These are phyloP conservation scores for Paedocypris micromegethes DNA, from an alignment of 2,797 vertebrate species.

Conservation along the genomic window DNA sequence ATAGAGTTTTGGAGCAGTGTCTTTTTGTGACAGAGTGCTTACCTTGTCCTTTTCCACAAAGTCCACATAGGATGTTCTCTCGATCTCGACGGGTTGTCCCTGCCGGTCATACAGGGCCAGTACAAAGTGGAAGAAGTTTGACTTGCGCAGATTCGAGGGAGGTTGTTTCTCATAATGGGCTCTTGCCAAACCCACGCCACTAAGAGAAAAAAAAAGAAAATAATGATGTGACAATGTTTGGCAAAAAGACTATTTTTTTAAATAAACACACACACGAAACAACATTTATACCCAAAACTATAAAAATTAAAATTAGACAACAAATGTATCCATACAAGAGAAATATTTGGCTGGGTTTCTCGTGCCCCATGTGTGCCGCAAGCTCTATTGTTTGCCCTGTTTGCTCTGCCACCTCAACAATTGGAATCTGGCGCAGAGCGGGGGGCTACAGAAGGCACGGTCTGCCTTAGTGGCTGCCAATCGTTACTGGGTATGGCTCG, in stretches of 20 bases:
- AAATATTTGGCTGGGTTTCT: constrained; percentile 43
- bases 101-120: constrained; percentile 92
- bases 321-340: constrained; percentile 18
- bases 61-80: constrained; percentile 90
- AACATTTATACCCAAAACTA: not conserved
- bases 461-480: constrained; percentile 42
- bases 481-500: constrained; percentile 26
- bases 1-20: constrained; percentile 1
- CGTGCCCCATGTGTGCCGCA: constrained; percentile 25
- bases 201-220: constrained; percentile 49
- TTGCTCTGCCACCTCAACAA: constrained; percentile 46
- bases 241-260: constrained; percentile 10
- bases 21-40: constrained; percentile 45
- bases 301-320: constrained; percentile 2
- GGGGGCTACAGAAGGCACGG: constrained; percentile 43
- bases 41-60: constrained; percentile 95
- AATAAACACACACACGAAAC: constrained; percentile 12
- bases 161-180: constrained; percentile 96
- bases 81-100: constrained; percentile 92
- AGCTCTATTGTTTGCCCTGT: constrained; percentile 36
- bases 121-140: constrained; percentile 95
- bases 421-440: constrained; percentile 35
- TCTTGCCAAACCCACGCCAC: constrained; percentile 83
- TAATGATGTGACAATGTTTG: constrained; percentile 8
- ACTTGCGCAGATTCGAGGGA: constrained; percentile 90